phyloP scores from a whole-genome alignment of 2,113 vertebrate genomes.

The Chaetura pelagica region DNA sequence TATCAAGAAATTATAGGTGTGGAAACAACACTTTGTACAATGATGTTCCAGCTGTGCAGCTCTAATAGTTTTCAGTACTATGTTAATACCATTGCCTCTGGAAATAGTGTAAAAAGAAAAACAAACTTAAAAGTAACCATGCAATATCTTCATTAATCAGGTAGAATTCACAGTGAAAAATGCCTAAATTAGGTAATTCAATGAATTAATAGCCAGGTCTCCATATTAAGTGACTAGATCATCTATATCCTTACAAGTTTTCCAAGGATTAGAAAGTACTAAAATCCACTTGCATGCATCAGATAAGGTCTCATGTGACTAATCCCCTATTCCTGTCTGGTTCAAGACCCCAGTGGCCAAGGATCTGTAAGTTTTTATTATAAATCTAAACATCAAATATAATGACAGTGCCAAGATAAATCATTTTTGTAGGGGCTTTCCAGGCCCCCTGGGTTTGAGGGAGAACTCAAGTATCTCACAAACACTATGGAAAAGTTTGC shows the following conservation, averaged over 20 bases:
- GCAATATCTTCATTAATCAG: neutral
- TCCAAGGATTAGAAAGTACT: neutral
- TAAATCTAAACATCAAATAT: neutral
- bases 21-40: neutral
- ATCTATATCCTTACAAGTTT: neutral
- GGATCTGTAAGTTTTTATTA: neutral
- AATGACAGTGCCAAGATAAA: neutral
- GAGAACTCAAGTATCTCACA: neutral
- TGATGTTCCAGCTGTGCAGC: neutral
- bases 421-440: neutral
- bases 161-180: neutral
- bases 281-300: neutral
- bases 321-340: neutral
- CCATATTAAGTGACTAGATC: neutral
- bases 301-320: neutral
- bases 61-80: neutral
- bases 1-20: neutral
- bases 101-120: neutral
- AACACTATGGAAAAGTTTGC: neutral
- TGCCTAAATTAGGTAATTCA: neutral
- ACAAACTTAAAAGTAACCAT: neutral
- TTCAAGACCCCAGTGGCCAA: neutral
- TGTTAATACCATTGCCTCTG: neutral
- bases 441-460: neutral
- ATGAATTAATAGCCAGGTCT: neutral